Base-by-base conservation (phyloP, 2,113 vertebrate genomes). In the Cinclus mexicanus region DNA sequence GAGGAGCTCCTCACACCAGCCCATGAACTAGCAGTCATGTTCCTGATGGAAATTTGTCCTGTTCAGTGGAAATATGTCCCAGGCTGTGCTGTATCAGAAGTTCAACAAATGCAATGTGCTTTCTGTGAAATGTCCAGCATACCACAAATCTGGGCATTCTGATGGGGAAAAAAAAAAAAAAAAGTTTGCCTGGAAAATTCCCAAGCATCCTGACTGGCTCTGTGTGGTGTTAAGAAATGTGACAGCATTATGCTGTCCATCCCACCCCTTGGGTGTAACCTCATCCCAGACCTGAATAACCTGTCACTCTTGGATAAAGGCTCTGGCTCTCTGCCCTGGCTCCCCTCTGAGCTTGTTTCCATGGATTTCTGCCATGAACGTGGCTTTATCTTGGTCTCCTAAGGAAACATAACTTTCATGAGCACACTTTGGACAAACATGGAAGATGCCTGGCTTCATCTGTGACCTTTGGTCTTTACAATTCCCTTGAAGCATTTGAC, bases 231-330 rank as follows among this genome's bases (percentile, higher is more conserved):
- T 69, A 56, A 61, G 94, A 84, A 95, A 95, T 2, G 7, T 5
- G 29, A 35, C 77, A 64, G 64, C 3, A 13, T 89, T 78, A 87
- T 12, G 5, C 20, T 71, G 57, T 91, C 41, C 72, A 71, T 60
- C 80, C 72, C 18, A 13, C 33, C 80, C 91, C 52, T 28, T 78
- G 95, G 91, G 95, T 60, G 83, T 92, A 60, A 78, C 83, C 83
- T 84, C 39, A 37, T 19, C 47, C 60, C 60, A 84, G 64, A 94
- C 96, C 78, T 94, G 96, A 94, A 76, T 87, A 97, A 97, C 91
- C 89, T 94, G 95, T 60, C 31, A 11, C 76, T 89, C 24, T 57
- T 63, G 83, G 83, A 61, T 77, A 29, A 61, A 85, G 64, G 23
- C 12, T 90, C 44, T 93, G 90, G 49, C 76, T 92, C 83, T 65